Evolutionary conservation across 2,797 vertebrate genomes (phyloP), one percentile per base, ranked within the genome.

Genomic region (Rallus crepitans): DNA sequence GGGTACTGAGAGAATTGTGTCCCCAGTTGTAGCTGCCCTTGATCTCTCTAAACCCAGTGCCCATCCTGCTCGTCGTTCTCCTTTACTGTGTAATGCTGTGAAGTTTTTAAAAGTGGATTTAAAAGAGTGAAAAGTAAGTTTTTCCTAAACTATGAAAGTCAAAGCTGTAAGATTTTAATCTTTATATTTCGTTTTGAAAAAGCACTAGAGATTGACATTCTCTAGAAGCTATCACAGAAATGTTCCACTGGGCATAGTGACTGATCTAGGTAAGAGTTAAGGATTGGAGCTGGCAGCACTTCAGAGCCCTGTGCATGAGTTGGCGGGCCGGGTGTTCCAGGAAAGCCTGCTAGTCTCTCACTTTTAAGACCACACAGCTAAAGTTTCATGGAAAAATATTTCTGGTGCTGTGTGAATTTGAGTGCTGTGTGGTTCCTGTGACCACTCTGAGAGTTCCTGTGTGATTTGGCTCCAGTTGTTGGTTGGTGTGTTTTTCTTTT

Each of bases 351-450:
- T 19, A 20, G 70, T 16, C 61, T 59, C n/a, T 50, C 14, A 4
- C 47, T 48, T 60, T 50, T 39, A 21, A 57, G 70, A 33, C 69
- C 40, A 40, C 56, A 27, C 30, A 75, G 57, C 83, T 89, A 7
- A 87, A 82, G 18, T 89, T 89, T 39, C 23, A 37, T 47, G 57
- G 86, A 84, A 80, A 93, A 91, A 64, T 48, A 81, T 81, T 92
- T 89, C 42, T 61, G 45, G 12, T 18, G 56, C 48, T 30, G 48
- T 70, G 84, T 69, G 83, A 69, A 42, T 68, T 40, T 68, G 65
- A 35, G 66, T 19, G 40, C 4, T 50, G 25, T 50, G 53, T 33
- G 77, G 31, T 45, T 89, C 63, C 75, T 69, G 59, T 73, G 92
- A 19, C 17, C 33, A 0, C 63, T 82, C 45, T 13, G 63, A 68